Conservation (phyloP, 2,797 vertebrate genomes). For the Naso thynnoides region DNA sequence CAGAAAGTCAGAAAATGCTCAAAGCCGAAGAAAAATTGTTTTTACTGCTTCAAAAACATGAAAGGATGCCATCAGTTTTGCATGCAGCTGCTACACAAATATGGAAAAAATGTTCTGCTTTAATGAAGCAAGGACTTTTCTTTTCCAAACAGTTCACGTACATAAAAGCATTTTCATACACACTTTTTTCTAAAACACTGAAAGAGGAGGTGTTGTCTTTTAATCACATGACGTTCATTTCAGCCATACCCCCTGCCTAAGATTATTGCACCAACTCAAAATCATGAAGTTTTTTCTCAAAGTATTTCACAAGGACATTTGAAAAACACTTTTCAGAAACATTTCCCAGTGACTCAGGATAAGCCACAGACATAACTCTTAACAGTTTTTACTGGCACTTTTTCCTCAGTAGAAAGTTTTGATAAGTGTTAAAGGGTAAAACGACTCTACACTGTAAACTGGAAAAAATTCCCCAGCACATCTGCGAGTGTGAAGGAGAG, state of each 20-base stretch:
- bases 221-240: not conserved
- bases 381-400: not conserved
- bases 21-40: not conserved
- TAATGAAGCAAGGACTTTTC: not conserved
- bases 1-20: not conserved
- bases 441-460: not conserved
- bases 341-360: not conserved
- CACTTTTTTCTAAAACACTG: not conserved
- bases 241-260: fast-evolving
- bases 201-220: not conserved
- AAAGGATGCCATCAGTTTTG: not conserved
- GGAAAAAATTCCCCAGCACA: slow-evolving; percentile 17
- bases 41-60: not conserved
- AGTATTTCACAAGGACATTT: slow-evolving; percentile 3
- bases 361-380: not conserved
- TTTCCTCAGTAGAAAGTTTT: not conserved
- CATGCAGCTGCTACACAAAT: not conserved
- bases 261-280: not conserved
- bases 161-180: not conserved
- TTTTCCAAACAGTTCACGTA: not conserved
- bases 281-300: not conserved
- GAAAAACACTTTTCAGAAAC: not conserved
- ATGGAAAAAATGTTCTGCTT: not conserved
- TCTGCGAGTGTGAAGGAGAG: slow-evolving; percentile 21
- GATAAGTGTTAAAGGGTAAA: not conserved